phyloP scores from a whole-genome alignment of 2,888 invertebrate species.

The Amaurobius ferox region DNA sequence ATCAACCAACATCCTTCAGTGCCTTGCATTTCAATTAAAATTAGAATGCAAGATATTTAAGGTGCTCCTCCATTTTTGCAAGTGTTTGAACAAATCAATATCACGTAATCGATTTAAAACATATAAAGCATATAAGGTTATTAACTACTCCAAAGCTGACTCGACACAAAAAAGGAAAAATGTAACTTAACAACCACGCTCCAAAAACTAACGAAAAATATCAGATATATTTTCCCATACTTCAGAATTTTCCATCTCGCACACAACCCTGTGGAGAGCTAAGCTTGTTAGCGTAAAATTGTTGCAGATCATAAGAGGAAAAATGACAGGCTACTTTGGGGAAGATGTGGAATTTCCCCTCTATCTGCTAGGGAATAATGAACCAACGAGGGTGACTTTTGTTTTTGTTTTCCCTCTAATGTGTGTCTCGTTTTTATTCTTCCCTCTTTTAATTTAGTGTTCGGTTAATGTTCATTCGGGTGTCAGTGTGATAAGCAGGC shows the following conservation, averaged over 20 bases:
- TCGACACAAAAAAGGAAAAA: no score
- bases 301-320: background rate
- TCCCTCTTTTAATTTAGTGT: background rate
- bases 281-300: constrained; percentile 12
- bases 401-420: background rate
- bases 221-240: no score
- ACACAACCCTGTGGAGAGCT: background rate
- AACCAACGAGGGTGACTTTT: background rate
- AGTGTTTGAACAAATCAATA: no score
- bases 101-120: no score
- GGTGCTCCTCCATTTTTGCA: no score
- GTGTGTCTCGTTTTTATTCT: background rate
- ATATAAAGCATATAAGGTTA: no score
- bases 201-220: no score
- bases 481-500: background rate
- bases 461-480: background rate
- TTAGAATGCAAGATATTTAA: no score
- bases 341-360: background rate
- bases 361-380: background rate
- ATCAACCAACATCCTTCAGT: no score
- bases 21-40: no score
- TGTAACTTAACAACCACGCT: no score
- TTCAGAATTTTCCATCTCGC: background rate
- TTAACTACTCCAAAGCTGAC: no score
- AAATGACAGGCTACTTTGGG: background rate